phyloP scores from a whole-genome alignment of 1,140 invertebrate genomes.

The Onthophagus taurus region DNA sequence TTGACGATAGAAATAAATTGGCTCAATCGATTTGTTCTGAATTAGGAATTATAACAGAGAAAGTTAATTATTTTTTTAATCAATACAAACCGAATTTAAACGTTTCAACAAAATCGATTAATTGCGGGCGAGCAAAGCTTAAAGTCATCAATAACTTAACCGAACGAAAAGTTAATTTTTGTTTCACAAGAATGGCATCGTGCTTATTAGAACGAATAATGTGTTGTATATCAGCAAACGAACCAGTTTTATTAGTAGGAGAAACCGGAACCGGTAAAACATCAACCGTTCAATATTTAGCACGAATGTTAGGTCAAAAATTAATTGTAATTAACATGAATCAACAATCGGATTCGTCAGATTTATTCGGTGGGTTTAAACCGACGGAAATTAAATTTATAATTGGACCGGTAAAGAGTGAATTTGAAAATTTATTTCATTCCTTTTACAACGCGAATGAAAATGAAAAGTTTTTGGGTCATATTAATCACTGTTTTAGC shows the following conservation, averaged over 20 bases:
- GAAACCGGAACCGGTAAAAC: slow-evolving; percentile 99
- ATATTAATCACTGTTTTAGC: slow-evolving; percentile 67
- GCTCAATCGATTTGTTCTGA: slow-evolving; percentile 68
- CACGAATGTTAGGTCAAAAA: slow-evolving; percentile 70
- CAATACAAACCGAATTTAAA: slow-evolving; percentile 69
- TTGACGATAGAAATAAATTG: slow-evolving; percentile 51
- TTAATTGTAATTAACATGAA: slow-evolving; percentile 98
- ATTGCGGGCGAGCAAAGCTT: slow-evolving; percentile 26
- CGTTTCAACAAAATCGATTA: slow-evolving; percentile 31
- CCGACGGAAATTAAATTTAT: slow-evolving; percentile 85
- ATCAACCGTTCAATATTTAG: slow-evolving; percentile 88
- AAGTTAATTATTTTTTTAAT: slow-evolving; percentile 71
- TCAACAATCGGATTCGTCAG: slow-evolving; percentile 94
- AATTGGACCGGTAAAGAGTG: slow-evolving; percentile 65
- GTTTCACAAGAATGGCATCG: slow-evolving; percentile 67
- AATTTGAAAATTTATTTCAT: slow-evolving; percentile 79
- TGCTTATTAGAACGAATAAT: slow-evolving; percentile 81
- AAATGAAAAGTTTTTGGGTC: slow-evolving; percentile 76
- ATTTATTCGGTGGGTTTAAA: slow-evolving; percentile 95
- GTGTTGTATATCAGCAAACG: slow-evolving; percentile 68
- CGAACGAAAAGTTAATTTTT: slow-evolving; percentile 53
- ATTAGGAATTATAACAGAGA: slow-evolving; percentile 72
- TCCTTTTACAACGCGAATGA: slow-evolving; percentile 68
- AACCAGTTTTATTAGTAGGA: slow-evolving; percentile 91
- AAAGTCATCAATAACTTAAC: slow-evolving; percentile 34